A percentile compares a stretch with the other conserved stretches of the same genome.
Conservation (phyloP, 2,888 invertebrate genomes). For the Ethmia dodecea region DNA sequence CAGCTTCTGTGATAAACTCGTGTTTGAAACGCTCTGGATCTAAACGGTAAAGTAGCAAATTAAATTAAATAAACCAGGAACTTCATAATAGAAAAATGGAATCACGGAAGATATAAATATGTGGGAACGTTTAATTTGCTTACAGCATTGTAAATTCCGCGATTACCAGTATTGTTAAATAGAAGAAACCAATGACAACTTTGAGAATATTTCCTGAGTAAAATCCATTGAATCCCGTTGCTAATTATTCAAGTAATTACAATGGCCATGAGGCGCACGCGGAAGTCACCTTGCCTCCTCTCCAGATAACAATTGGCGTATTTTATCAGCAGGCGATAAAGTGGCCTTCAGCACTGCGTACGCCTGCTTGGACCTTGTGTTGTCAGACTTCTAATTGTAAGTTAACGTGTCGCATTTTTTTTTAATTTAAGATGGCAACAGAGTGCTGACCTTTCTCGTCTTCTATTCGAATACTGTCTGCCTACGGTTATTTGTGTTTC, state of each 20-base stretch:
- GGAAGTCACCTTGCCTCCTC: slow-evolving; percentile 59
- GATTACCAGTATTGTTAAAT: no score
- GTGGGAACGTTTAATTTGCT: no score
- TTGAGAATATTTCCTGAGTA: neutral
- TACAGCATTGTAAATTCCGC: no score
- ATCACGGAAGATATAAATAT: no score
- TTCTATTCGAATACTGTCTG: no score
- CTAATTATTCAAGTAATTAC: slow-evolving; percentile 37
- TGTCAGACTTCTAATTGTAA: slow-evolving; percentile 2
- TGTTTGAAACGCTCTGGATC: no score
- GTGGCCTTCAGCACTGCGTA: slow-evolving; percentile 42
- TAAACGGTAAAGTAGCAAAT: no score
- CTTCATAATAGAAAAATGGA: no score
- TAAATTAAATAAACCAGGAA: slow-evolving; percentile 1
- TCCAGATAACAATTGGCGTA: slow-evolving; percentile 64
- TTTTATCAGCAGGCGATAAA: slow-evolving; percentile 59
- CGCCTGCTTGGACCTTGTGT: slow-evolving; percentile 1
- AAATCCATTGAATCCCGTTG: slow-evolving; percentile 25
- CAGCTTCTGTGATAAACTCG: no score
- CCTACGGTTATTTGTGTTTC: no score
- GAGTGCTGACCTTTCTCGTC: slow-evolving; percentile 5
- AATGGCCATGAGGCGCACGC: slow-evolving; percentile 55
- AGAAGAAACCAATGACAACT: no score
- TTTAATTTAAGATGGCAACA: no score
- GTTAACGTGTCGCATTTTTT: neutral